Evolutionary conservation across 2,113 vertebrate species (phyloP).

Genomic region (Epinephelus moara): DNA sequence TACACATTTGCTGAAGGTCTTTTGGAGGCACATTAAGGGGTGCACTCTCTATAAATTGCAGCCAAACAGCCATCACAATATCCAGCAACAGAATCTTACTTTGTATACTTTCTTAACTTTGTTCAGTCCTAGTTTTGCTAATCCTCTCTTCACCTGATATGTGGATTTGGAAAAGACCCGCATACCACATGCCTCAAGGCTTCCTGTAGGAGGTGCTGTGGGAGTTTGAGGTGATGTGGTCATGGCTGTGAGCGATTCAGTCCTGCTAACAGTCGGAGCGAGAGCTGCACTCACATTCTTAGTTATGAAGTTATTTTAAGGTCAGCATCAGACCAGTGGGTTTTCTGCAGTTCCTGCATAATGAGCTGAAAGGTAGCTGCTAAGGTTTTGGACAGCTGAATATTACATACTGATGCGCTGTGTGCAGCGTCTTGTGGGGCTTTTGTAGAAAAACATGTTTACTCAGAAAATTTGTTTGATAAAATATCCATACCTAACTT

Average conservation of each 20-base stretch:
- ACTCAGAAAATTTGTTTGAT: not conserved
- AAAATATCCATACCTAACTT: too few species aligned
- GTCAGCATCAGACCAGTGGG: not conserved
- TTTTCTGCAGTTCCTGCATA: not conserved
- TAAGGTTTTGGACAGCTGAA: not conserved
- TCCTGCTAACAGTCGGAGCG: not conserved
- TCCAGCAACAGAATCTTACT: not conserved
- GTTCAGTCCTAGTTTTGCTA: constrained; percentile 11
- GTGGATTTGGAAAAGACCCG: constrained; percentile 19
- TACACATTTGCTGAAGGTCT: not conserved
- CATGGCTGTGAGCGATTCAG: constrained; percentile 12
- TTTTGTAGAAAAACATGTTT: not conserved
- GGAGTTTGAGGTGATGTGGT: constrained; percentile 49
- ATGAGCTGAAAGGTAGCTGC: not conserved
- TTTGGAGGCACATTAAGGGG: not conserved
- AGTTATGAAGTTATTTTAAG: not conserved
- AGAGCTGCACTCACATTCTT: not conserved
- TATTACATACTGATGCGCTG: not conserved
- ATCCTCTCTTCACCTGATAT: constrained; percentile 28
- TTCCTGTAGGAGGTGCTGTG: constrained; percentile 46
- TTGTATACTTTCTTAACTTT: constrained; percentile 7
- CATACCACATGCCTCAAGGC: constrained; percentile 25
- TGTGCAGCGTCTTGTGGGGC: not conserved
- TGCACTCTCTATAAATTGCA: not conserved
- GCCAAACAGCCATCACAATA: not conserved